Evolutionary conservation across 1,140 invertebrate species (phyloP), one percentile per base, ranked within the genome.

Genomic region (Eueides isabella): DNA sequence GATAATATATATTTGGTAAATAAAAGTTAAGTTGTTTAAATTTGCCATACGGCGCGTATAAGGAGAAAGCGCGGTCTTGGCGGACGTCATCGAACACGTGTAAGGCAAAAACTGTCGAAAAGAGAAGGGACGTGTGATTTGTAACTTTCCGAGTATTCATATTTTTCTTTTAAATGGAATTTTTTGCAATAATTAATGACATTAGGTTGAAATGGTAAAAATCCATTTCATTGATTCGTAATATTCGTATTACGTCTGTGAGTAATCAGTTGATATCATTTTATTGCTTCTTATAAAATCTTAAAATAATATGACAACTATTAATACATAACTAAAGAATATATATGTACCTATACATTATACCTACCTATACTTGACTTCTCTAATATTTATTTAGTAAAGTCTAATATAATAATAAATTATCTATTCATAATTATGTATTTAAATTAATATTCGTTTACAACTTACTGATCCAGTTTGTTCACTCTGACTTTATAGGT

Each of bases 21-120:
- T 44, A 44, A 44, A 19, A 44, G n/a, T n/a, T n/a, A n/a, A 55
- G 44, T 2, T 26, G 26, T 67, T 64, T 71, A 44, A 12, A 44
- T 67, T 67, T 44, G 41, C 9, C 65, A 64, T 64, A 16, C 26
- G 31, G 62, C n/a, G 19, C 12, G 62, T 65, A 55, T 12, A 55
- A 26, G 48, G 48, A 26, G 48, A 55, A 55, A 55, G 48, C 48
- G 48, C 48, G 48, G 48, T 55, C 35, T 38, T 55, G 5, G 2
- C 19, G 19, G n/a, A 55, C 48, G 48, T 55, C 48, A 55, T 3
- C 48, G 48, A 55, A 55, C 48, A 55, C 48, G 48, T 55, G 48
- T 55, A 55, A n/a, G 16, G 2, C 23, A 55, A 55, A 55, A 55
- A 55, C 19, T 55, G 48, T 55, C 48, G 1, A 55, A 55, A 55